Evolutionary conservation across 2,888 invertebrate genomes (phyloP), one percentile per base, ranked within the genome.

Genomic region (Octodonta nipae): DNA sequence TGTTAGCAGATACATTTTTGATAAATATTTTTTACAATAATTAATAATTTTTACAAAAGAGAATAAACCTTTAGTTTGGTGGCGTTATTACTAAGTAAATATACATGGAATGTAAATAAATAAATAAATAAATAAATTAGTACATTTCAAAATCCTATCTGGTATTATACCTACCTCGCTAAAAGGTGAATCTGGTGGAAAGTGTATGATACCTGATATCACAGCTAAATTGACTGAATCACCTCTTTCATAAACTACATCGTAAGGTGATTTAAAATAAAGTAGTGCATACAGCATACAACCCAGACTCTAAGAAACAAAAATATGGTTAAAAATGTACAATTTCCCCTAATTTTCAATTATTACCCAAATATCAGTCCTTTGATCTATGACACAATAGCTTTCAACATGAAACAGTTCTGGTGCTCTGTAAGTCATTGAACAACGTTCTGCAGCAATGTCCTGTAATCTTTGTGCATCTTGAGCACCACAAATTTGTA

Each of bases 141-240:
- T 10, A 24, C n/a, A n/a, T n/a, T n/a, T n/a, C n/a, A n/a, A n/a
- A n/a, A n/a, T n/a, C n/a, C n/a, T n/a, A n/a, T n/a, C n/a, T n/a
- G n/a, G n/a, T n/a, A n/a, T n/a, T 27, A 5, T 3, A 33, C 15
- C 50, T 56, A 71, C 71, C 56, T 75, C 66, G 32, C 68, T 64
- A 54, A 73, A 83, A 35, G 74, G 73, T 2, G 74, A 66, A 46
- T 68, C 69, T 45, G 75, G 73, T 8, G 82, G 81, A 61, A 83
- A 80, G 51, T 67, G 65, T 4, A 83, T 61, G 45, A 74, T 78
- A 30, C 81, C 81, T 48, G 78, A 80, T 35, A 83, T 71, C 17
- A 83, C 84, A 34, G 88, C 87, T 41, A 89, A 61, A 24, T 87
- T 86, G 7, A 89, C 82, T 45, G 85, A 85, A 58, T 86, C 86